Evolutionary conservation across 2,888 invertebrate genomes (phyloP).

Genomic region (Agriopis aurantiaria): DNA sequence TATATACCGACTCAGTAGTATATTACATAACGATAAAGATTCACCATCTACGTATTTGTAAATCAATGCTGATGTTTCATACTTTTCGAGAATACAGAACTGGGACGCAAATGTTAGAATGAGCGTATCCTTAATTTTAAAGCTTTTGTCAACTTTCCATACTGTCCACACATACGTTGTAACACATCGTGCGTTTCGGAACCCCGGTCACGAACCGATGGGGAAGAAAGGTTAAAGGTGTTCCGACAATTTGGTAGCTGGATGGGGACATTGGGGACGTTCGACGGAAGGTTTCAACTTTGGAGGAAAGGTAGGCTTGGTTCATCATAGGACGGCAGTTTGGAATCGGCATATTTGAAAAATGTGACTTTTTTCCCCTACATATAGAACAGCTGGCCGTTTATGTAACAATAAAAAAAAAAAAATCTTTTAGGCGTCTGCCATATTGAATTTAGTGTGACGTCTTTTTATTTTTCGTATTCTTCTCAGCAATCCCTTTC

Average conservation of each 20-base stretch:
- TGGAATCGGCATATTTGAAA: neutral
- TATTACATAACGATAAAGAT: too few relatives aligned
- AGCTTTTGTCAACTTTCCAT: neutral
- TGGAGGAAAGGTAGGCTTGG: conserved; percentile 3
- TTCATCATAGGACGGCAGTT: neutral
- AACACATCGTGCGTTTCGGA: conserved; percentile 25
- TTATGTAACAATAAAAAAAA: too few relatives aligned
- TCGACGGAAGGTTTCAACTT: conserved; percentile 30
- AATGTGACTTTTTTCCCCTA: neutral
- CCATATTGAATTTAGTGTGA: too few relatives aligned
- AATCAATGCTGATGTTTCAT: too few relatives aligned
- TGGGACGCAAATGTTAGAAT: too few relatives aligned
- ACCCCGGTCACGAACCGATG: conserved; percentile 28
- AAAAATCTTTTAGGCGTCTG: too few relatives aligned
- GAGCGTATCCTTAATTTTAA: neutral
- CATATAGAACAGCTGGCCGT: neutral
- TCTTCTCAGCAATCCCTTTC: too few relatives aligned
- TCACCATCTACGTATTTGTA: too few relatives aligned
- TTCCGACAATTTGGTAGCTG: conserved; percentile 33
- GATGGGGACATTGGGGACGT: conserved; percentile 23
- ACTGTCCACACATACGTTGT: conserved; percentile 16
- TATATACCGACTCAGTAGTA: too few relatives aligned
- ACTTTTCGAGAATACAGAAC: too few relatives aligned
- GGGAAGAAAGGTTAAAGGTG: conserved; percentile 35
- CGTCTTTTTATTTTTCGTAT: too few relatives aligned